Evolutionary conservation across 53 echinoderm and acorn worm species (phyloP).

Genomic region (Arbacia lixula): DNA sequence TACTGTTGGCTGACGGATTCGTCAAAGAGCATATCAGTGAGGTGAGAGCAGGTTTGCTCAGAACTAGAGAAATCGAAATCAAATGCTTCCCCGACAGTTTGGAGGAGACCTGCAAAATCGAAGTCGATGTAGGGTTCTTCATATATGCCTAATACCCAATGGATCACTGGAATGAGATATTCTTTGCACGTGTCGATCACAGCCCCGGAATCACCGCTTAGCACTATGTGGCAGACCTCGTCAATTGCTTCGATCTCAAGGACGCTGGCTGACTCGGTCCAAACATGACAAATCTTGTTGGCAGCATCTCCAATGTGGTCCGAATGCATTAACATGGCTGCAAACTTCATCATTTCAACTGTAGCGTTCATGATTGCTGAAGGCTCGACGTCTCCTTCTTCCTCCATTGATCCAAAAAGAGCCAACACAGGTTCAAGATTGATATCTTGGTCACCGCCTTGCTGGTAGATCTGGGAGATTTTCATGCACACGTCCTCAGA

Average conservation of each 20-base stretch:
- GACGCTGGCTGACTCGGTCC: neutral
- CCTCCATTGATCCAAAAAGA: neutral
- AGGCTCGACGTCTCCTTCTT: neutral
- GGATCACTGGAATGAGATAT: neutral
- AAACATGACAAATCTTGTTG: neutral
- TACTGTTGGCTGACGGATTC: neutral
- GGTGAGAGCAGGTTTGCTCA: conserved; percentile 5
- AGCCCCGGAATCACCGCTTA: neutral
- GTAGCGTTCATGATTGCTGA: conserved; percentile 2
- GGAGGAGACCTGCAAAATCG: neutral
- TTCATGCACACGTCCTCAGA: neutral
- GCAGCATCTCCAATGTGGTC: conserved; percentile 9
- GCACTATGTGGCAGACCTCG: neutral
- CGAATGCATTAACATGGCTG: conserved; percentile 16
- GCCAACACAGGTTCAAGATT: neutral
- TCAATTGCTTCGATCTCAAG: neutral
- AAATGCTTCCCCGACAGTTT: neutral
- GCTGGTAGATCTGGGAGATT: neutral
- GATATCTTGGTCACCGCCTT: neutral
- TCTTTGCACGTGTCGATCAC: neutral
- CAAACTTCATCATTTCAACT: conserved; percentile 21
- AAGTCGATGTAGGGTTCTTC: neutral
- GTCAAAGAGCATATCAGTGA: conserved; percentile 15
- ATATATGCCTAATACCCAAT: neutral
- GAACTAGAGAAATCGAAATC: neutral